Evolutionary conservation across 2,113 vertebrate genomes (phyloP), one percentile per base, ranked within the genome.

Genomic region (Nyctibius bracteatus): DNA sequence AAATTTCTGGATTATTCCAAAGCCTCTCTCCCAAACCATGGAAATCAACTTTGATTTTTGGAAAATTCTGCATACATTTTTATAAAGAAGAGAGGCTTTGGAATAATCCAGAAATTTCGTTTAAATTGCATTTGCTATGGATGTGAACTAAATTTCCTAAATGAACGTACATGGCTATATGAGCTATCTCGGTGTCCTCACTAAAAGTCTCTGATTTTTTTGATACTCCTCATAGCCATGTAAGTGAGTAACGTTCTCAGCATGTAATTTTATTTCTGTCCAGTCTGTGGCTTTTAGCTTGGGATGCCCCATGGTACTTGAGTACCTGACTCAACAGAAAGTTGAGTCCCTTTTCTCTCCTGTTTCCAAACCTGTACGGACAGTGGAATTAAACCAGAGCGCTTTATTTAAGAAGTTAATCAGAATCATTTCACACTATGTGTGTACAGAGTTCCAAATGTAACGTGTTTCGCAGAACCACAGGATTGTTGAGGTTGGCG

Each of bases 401-500:
- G 5, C 8, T 90, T 61, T 2, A 41, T 25, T 63, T 22, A 8
- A 19, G 37, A 83, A 39, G 15, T 31, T 74, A 30, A 72, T 81
- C 0, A 14, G 3, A 72, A 22, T 37, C 77, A 57, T 28, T 73
- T 70, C 27, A 18, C 2, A 1, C 17, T 6, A 0, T 33, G 6
- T 10, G 6, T 13, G 5, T 18, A 8, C 3, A 1, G 43, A 58
- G 43, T 73, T 88, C 27, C 10, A 70, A 49, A 67, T 61, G 3
- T 10, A 6, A 16, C 5, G 2, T 22, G 7, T 24, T 71, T 51
- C 0, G 1, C 24, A 47, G 47, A 44, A 14, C 30, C 39, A 28
- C 28, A 16, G 43, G 33, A 28, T 18, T n/a, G 18, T 13, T 57
- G 52, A 49, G 31, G 12, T 39, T 30, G 59, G 21, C 49, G 52